A percentile compares a stretch with the other conserved stretches of the same genome.
Evolutionary conservation across 2,113 vertebrate genomes (phyloP).

Genomic region (Hemicordylus capensis): DNA sequence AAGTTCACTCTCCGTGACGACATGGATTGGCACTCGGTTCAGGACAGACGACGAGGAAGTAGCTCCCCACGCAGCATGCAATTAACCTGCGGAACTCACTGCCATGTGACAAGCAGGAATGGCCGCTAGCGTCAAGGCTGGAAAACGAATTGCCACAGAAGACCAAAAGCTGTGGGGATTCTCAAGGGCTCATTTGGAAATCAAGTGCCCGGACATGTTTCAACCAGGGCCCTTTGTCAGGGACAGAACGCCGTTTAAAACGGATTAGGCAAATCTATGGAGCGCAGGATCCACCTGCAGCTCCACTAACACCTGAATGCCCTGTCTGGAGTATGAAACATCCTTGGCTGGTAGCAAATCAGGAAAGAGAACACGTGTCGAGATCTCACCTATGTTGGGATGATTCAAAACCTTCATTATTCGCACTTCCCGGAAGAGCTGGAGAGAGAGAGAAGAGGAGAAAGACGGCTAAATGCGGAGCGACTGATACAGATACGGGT

Average conservation of each 20-base stretch:
- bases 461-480: accelerated
- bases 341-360: background rate
- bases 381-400: constrained; percentile 92
- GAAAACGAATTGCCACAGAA: background rate
- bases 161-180: background rate
- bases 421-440: constrained; percentile 94
- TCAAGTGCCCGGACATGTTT: background rate
- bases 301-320: background rate
- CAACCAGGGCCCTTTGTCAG: background rate
- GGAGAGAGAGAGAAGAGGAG: constrained; percentile 11
- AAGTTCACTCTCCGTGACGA: too few species aligned
- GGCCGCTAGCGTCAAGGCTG: background rate
- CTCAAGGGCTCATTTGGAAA: background rate
- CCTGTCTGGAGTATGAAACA: background rate
- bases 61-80: background rate
- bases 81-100: background rate
- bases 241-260: background rate
- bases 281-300: too few species aligned
- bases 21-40: background rate
- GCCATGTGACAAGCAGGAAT: background rate
- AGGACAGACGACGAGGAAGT: background rate
- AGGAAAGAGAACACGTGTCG: accelerated
- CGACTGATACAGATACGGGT: accelerated
- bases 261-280: background rate
- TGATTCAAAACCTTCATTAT: constrained; percentile 97